phyloP scores from a whole-genome alignment of 2,888 invertebrate species.

The Drosophila tripunctata region DNA sequence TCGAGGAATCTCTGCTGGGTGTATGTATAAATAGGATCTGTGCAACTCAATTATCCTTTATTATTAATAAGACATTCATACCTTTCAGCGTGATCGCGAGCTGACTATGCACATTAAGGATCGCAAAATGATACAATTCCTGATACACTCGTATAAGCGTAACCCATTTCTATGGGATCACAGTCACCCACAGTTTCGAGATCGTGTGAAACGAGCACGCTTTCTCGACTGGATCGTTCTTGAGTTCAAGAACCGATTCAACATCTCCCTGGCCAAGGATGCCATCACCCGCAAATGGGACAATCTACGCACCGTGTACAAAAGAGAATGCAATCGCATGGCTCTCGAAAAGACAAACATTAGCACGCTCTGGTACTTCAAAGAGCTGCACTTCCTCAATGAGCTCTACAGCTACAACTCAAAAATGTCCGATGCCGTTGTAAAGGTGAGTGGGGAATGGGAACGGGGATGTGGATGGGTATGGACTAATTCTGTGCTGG shows the following conservation, averaged over 20 bases:
- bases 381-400: slow-evolving; percentile 80
- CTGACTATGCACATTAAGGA: slow-evolving; percentile 81
- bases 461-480: too few relatives aligned
- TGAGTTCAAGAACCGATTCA: slow-evolving; percentile 80
- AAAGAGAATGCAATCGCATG: slow-evolving; percentile 82
- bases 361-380: slow-evolving; percentile 81
- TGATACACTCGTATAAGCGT: slow-evolving; percentile 80
- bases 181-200: slow-evolving; percentile 80
- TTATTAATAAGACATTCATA: not conserved
- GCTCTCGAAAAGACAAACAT: slow-evolving; percentile 80
- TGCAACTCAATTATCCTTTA: too few relatives aligned
- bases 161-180: slow-evolving; percentile 82
- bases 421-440: slow-evolving; percentile 76
- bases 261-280: slow-evolving; percentile 77
- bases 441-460: slow-evolving; percentile 76
- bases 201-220: slow-evolving; percentile 78
- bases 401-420: slow-evolving; percentile 79
- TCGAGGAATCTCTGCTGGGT: slow-evolving; percentile 79
- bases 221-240: slow-evolving; percentile 80
- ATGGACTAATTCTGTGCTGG: too few relatives aligned
- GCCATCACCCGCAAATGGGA: slow-evolving; percentile 82
- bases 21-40: too few relatives aligned
- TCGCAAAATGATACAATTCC: slow-evolving; percentile 81
- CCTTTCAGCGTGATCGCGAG: slow-evolving; percentile 61
- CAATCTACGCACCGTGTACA: slow-evolving; percentile 81